Base-by-base conservation (phyloP, 2,113 vertebrate genomes). In the Naja naja region DNA sequence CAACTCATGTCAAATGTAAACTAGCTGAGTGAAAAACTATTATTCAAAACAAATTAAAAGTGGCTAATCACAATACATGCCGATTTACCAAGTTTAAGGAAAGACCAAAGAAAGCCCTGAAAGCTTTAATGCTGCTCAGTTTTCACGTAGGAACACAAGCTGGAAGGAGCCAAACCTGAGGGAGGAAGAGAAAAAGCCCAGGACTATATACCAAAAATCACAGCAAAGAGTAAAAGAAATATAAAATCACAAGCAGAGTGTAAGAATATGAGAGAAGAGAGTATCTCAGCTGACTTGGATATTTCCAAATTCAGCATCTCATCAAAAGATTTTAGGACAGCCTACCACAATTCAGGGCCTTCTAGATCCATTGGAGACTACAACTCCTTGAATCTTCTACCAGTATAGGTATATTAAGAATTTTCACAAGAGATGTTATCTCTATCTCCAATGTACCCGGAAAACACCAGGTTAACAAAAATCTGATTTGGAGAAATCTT, bases 31-130 rank as follows among this genome's bases (percentile, higher is more conserved):
- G 18, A 95, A 92, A 95, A 96, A 90, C 94, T 97, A 97, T 92
- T 60, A 60, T 91, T 96, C 93, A 92, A 49, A 97, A 97, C 93
- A 89, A 96, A 97, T 39, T 97, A 96, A 94, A 97, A 95, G 93
- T 96, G 96, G 91, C 93, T 97, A 97, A 97, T 97, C 97, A 98
- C 93, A 96, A 98, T 97, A 98, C 98, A 98, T 98, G 97, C 98
- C 98, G 96, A 98, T 99, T 99, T 99, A 99, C 99, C 99, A 98
- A 99, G 98, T 98, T 98, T 98, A 99, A 98, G 98, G 98, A 99
- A 99, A 99, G 99, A 99, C 99, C 98, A 97, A 99, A 98, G 99
- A 99, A 99, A 99, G 98, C 98, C 99, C 98, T 98, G 99, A 99
- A 98, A 98, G 99, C 98, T 98, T 99, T 99, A 99, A 98, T 99